Conservation (phyloP, 2,797 vertebrate species). For the Sphaeramia orbicularis region DNA sequence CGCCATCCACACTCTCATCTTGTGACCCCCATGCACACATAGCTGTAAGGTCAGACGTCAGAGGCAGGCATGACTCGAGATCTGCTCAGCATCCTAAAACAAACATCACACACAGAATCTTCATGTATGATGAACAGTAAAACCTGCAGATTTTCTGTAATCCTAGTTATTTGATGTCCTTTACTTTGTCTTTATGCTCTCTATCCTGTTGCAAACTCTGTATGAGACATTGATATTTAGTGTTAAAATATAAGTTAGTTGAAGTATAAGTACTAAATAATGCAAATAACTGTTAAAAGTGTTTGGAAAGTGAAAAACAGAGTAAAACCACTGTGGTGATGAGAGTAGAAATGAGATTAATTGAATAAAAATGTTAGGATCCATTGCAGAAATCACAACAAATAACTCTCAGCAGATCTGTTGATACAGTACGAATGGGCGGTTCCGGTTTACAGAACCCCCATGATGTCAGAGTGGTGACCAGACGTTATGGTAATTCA, state of each 20-base stretch:
- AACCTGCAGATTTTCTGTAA: conserved; percentile 28
- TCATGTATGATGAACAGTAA: conserved; percentile 17
- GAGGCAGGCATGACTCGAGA: conserved; percentile 50
- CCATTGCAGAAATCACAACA: neutral
- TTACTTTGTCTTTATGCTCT: neutral
- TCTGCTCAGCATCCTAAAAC: conserved; percentile 36
- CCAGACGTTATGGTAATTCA: conserved; percentile 86
- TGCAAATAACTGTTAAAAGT: too few species aligned
- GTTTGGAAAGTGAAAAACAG: too few species aligned
- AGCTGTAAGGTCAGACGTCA: conserved; percentile 69
- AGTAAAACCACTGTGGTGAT: too few species aligned
- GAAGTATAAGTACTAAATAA: too few species aligned
- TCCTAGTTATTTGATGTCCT: neutral
- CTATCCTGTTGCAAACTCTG: too few species aligned
- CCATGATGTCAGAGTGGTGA: conserved; percentile 78
- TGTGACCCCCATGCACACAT: conserved; percentile 78
- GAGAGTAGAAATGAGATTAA: too few species aligned
- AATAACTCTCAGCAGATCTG: conserved; percentile 6
- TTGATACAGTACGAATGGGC: conserved; percentile 36
- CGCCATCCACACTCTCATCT: conserved; percentile 70
- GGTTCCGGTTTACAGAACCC: conserved; percentile 50
- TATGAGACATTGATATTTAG: too few species aligned
- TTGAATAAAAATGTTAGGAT: neutral
- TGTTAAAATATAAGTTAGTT: too few species aligned
- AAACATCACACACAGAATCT: conserved; percentile 9